Base-by-base conservation (phyloP, 1,140 invertebrate species). In the Euschistus heros region DNA sequence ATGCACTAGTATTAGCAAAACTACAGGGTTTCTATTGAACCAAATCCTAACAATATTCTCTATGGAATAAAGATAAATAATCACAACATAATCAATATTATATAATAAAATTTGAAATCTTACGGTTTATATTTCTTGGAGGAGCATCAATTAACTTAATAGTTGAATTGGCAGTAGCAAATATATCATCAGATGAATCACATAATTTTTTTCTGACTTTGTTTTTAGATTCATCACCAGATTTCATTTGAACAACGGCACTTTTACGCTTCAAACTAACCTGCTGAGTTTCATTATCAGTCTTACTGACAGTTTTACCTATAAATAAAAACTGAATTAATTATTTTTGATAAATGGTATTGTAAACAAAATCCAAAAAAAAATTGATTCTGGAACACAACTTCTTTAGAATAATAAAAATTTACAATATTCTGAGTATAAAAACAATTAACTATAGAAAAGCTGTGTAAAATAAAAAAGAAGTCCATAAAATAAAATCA, bases 141-240 rank as follows among this genome's bases (percentile, higher is more conserved):
- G 24, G 7, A 24, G 24, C 24, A 24, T 24, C 54, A 24, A 8
- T 14, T 4, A 26, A 57, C n/a, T 57, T 57, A 57, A 20, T 6
- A 22, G 2, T 57, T 17, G 24, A 4, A 5, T 15, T 22, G 26
- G 24, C 24, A 2, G 18, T 27, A 24, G 54, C 24, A 15, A 24
- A 26, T 27, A 57, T 14, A 57, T 57, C 54, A 57, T 57, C 54
- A 57, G 54, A 57, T 4, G 54, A 57, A 57, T 57, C 54, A 57
- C 54, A 57, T 8, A 57, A 24, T 14, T 57, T 57, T 26, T 57
- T 57, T 14, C 18, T 57, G 15, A 57, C 54, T 57, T 57, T 57
- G 15, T 20, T 17, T 57, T 57, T 57, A 26, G 54, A 26, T 57
- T 57, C 54, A 22, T 57, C 54, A 57, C 24, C 24, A 10, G 54